Evolutionary conservation across 2,888 invertebrate genomes (phyloP), one percentile per base, ranked within the genome.

Genomic region (Abrostola triplasia): DNA sequence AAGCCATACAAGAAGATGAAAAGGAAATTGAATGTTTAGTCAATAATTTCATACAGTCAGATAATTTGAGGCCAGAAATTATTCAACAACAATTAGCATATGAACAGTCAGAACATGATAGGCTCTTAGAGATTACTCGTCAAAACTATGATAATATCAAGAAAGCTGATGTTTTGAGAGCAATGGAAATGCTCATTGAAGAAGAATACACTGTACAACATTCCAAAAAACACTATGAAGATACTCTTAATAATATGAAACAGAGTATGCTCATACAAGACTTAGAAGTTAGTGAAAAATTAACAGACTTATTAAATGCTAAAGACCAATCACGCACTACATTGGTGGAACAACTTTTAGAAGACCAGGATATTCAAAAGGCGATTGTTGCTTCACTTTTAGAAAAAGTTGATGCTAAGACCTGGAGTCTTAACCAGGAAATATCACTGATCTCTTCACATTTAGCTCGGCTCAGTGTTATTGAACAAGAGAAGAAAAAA

Each of bases 391-490:
- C 96, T 36, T 96, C 96, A 11, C 90, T 97, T 51, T 90, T 97
- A 67, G 97, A 97, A 88, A 95, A 96, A 82, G 96, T 96, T 70
- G 97, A 97, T 90, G 95, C 97, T 7, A 96, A 96, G 80, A 96
- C 96, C 71, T 97, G 97, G 97, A 96, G 97, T 79, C 92, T 97
- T 36, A 95, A 97, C 75, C 97, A 97, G 85, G 97, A 97, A 94
- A 96, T 97, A 71, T 95, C 95, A 77, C 90, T 97, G 64, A 96
- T 97, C 49, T 97, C 97, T 76, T 92, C 95, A 10, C 96, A 97
- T 89, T 90, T 97, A 75, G 96, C 96, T 24, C 95, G 95, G 62
- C 93, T 97, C 36, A 97, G 97, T 73, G 93, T 95, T 54, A 96
- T 97, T 72, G 97, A 97, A 90, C 95, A 97, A 81, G 96, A 97